Base-by-base conservation (phyloP, 2,888 invertebrate genomes). In the Stramonita haemastoma region DNA sequence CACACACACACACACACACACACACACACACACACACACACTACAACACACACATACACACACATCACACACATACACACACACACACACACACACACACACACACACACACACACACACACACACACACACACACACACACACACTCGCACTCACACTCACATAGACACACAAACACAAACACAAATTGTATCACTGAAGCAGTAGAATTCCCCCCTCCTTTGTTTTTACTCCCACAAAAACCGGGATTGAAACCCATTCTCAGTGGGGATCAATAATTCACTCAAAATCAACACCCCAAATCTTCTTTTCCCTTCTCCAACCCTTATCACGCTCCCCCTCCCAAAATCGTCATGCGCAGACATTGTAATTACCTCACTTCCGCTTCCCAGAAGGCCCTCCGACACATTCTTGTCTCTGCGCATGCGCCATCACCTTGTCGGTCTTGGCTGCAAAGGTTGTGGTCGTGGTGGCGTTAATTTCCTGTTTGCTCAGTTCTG, bases 311-410 rank as follows among this genome's bases (percentile, higher is more conserved):
- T 46, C 46, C 46, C 46, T 46, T 46, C 46, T 46, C 46, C 46
- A 2, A 8, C 4, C 46, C 46, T 46, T 46, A 46, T 46, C n/a
- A 36, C 36, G 32, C 8, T 46, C 46, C 2, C n/a, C 46, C n/a
- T n/a, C 66, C 26, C 17, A 13, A 66, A 17, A 66, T 17, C n/a
- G 34, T 81, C 46, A 22, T 19, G 19, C 4, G 36, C 8, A 15
- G 81, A 81, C 36, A 26, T 36, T 36, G 26, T 81, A 81, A 81
- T 46, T 81, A 81, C 81, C 36, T 81, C 81, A 81, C 81, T 81
- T 81, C 81, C 81, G 81, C 5, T 34, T 81, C 26, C 81, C 81
- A 36, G 36, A 36, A 36, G 22, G 36, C 36, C 81, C 19, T 11
- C 46, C 22, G 81, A 81, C 81, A 81, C 81, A n/a, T 36, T 81